Base-by-base conservation (phyloP, 2,888 invertebrate species). In the Cryptophagus acutangulus region DNA sequence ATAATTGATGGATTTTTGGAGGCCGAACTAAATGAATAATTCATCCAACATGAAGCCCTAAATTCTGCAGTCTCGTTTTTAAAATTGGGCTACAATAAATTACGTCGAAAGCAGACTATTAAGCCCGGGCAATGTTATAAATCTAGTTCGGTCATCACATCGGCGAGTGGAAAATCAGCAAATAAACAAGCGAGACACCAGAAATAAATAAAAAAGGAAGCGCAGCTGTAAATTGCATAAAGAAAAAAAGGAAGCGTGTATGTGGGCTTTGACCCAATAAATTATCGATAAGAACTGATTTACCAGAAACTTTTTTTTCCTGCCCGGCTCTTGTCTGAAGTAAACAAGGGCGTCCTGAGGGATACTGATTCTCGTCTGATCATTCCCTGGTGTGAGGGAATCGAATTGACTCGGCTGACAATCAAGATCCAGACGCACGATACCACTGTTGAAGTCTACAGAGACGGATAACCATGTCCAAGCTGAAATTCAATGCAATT, bases 291-390 rank as follows among this genome's bases (percentile, higher is more conserved):
- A 36, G n/a, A n/a, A 12, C 13, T n/a, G 38, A 52, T 58, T 62
- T 57, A 71, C 71, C 63, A 71, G 52, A 55, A 70, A 71, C 54
- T 70, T 70, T 54, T 71, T 71, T 55, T 71, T 71, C 39, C 70
- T 54, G 34, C 71, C 71, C 12, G 71, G 71, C 44, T 71, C 71
- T 41, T 71, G 71, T 44, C 70, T 58, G 55, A 71, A 71, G 51
- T 71, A 71, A 45, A 70, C 70, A 41, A 71, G 59, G n/a, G 71
- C 61, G 43, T 71, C 70, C 36, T 58, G 51, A 3, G 71, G 69
- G 42, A 70, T 59, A 15, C 57, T 59, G 44, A 70, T 61, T 34
- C 49, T 54, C 16, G 52, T 48, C 17, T 54, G 47, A 26, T 57
- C 49, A 41, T 58, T 59, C 17, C 53, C 53, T 30, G 55, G 48